These are phyloP conservation scores for Nycticryphes semicollaris DNA, from an alignment of 2,113 vertebrate genomes.

Conservation along the genomic window DNA sequence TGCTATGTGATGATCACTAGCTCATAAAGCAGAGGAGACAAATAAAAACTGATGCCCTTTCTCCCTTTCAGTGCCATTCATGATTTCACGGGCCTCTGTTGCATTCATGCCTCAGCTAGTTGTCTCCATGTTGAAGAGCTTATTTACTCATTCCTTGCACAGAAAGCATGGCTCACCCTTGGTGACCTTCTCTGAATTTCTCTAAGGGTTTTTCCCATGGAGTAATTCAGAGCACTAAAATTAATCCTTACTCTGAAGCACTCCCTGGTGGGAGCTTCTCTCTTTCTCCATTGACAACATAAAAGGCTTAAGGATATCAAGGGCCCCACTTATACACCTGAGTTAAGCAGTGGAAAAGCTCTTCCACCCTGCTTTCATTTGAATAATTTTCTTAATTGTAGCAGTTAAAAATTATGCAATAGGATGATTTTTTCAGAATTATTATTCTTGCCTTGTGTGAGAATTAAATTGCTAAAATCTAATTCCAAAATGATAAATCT, in stretches of 20 bases:
- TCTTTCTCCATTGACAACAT: not conserved
- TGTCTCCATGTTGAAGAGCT: not conserved
- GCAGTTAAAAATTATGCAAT: not conserved
- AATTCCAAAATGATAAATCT: not conserved
- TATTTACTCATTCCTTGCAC: not conserved
- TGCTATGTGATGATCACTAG: not conserved
- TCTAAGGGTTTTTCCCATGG: not conserved
- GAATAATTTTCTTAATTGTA: not conserved
- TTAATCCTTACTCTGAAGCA: slow-evolving; percentile 32
- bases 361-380: not conserved
- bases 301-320: not conserved
- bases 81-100: not conserved
- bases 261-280: not conserved
- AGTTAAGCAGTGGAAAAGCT: not conserved
- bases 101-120: rapidly evolving
- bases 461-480: not conserved
- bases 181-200: slow-evolving; percentile 8
- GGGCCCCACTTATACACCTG: not conserved
- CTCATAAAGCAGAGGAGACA: not conserved
- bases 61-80: not conserved
- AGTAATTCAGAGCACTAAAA: slow-evolving; percentile 14
- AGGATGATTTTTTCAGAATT: not conserved
- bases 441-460: not conserved
- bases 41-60: not conserved
- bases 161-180: not conserved